Base-by-base conservation (phyloP, 2,888 invertebrate species). In the Apomyelois bistriatella region DNA sequence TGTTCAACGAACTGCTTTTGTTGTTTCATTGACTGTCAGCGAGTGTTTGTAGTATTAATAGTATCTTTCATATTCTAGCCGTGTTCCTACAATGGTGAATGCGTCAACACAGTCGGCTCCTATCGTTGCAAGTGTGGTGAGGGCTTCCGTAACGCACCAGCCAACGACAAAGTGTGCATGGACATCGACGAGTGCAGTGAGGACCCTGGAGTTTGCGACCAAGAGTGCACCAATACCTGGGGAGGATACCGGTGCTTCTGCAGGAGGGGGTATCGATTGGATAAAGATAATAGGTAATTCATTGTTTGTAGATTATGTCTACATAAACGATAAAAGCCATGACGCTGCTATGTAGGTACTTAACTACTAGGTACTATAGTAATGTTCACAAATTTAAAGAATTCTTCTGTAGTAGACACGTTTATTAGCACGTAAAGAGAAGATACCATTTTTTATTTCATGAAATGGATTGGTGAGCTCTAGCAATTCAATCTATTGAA, bases 161-260 rank as follows among this genome's bases (percentile, higher is more conserved):
- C 79, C 16, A 91, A 89, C 57, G 85, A 91, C 62, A 91, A 91
- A 55, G 87, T 88, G 22, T 92, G 92, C 64, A 74, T 86, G 79
- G 95, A 95, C 67, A 82, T 95, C 17, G 93, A 95, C 76, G 95
- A 95, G 71, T 95, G 95, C 64, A 60, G 79, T 0, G 91, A 92
- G 55, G 86, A 87, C 0, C 79, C 80, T 0, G 66, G 62, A 0
- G 64, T 76, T 3, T 99, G 99, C 74, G 94, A 97, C 61, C 99
- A 99, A 64, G 92, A 92, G 48, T 99, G 99, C 74, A 92, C 96
- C 50, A 99, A 99, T 82, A 93, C 94, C 15, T 97, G 96, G 94
- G 99, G 99, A 0, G 94, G 96, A 0, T 98, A 95, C 83, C 93
- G 95, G 58, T 99, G 99, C 79, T 93, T 94, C n/a, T 99, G 99